Evolutionary conservation across 2,797 vertebrate genomes (phyloP).

Genomic region (Cossypha caffra): DNA sequence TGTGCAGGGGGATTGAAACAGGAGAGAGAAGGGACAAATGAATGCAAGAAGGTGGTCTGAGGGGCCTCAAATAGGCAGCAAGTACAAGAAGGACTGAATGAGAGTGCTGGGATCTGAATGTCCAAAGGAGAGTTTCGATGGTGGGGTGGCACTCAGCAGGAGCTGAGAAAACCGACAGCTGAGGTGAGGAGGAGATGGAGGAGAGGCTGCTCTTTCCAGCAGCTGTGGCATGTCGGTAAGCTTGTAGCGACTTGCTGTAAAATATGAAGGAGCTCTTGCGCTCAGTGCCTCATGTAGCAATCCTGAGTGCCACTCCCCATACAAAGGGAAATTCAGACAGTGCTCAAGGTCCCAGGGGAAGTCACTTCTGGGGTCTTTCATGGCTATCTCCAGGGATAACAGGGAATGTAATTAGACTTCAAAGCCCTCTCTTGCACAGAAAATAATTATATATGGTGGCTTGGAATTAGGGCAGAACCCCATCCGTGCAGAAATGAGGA

Average conservation of each 20-base stretch:
- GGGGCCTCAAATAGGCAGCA: not conserved
- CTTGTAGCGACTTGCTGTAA: slow-evolving; percentile 40
- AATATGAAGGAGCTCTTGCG: not conserved
- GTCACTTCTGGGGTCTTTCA: not conserved
- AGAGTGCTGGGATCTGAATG: not conserved
- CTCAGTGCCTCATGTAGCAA: not conserved
- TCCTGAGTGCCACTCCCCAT: slow-evolving; percentile 13
- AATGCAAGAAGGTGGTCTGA: not conserved
- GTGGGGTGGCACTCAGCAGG: not conserved
- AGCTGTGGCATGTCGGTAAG: not conserved
- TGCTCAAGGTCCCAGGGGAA: not conserved
- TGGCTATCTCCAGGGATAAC: not conserved
- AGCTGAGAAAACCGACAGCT: not conserved
- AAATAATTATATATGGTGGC: not conserved
- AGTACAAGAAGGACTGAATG: not conserved
- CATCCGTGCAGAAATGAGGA: not conserved
- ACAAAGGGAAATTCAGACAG: not conserved
- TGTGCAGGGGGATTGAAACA: not conserved
- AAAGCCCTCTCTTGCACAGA: not conserved
- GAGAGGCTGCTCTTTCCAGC: not conserved
- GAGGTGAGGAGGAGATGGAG: not conserved
- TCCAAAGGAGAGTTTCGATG: not conserved
- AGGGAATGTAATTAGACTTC: not conserved
- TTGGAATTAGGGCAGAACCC: not conserved
- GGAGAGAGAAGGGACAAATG: not conserved